Conservation (phyloP, 1,140 invertebrate species). For the Copidosoma floridanum region DNA sequence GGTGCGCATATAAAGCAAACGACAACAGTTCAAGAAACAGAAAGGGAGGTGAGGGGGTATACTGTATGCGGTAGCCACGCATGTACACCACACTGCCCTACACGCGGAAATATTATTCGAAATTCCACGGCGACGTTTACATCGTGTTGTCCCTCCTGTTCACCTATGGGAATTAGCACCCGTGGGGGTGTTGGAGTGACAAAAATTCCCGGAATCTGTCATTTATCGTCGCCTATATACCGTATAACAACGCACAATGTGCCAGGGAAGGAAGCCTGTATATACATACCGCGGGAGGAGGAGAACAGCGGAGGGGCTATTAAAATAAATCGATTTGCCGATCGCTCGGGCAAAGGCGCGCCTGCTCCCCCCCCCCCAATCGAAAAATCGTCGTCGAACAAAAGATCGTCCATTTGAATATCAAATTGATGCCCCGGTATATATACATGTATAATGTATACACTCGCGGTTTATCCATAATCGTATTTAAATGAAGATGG, state of each 20-base stretch:
- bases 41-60: background rate
- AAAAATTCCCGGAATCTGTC: slow-evolving; percentile 19
- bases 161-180: too few species aligned
- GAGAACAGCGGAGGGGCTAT: slow-evolving; percentile 8
- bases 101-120: too few species aligned
- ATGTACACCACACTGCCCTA: too few species aligned
- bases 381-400: slow-evolving; percentile 48
- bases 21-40: too few species aligned
- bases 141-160: too few species aligned
- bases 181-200: too few species aligned
- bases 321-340: slow-evolving; percentile 29
- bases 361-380: slow-evolving; percentile 30
- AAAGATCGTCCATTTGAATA: slow-evolving; percentile 55
- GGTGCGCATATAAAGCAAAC: too few species aligned
- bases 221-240: slow-evolving; percentile 23
- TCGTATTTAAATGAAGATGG: slow-evolving; percentile 57
- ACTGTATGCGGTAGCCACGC: too few species aligned
- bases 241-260: too few species aligned
- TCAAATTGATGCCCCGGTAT: slow-evolving; percentile 46
- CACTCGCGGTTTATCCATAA: slow-evolving; percentile 50
- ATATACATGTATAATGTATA: too few species aligned
- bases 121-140: too few species aligned
- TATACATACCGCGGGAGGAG: slow-evolving; percentile 19
- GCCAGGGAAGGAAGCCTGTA: too few species aligned
- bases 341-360: slow-evolving; percentile 7